Percentiles rank a stretch among this genome's conserved stretches.
Evolutionary conservation across 2,888 invertebrate species (phyloP).

Genomic region (Pammene fasciana): DNA sequence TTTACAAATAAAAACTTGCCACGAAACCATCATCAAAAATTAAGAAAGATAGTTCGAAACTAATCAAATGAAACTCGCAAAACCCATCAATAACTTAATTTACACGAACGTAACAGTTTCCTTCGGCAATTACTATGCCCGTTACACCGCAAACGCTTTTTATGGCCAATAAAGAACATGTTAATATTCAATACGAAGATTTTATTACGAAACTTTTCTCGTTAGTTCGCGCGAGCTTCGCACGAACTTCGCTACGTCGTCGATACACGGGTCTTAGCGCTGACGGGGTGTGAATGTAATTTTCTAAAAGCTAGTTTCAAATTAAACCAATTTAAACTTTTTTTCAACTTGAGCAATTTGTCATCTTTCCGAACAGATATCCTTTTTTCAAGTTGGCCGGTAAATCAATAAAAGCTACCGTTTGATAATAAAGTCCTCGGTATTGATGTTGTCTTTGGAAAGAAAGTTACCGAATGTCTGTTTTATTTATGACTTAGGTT

Average conservation of each 20-base stretch:
- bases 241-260: slow-evolving; percentile 46
- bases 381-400: neutral
- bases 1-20: slow-evolving; percentile 9
- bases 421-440: neutral
- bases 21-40: slow-evolving; percentile 27
- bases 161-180: slow-evolving; percentile 70
- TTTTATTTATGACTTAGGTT: slow-evolving; percentile 2
- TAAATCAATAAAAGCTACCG: slow-evolving; percentile 1
- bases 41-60: slow-evolving; percentile 48
- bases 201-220: slow-evolving; percentile 75
- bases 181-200: slow-evolving; percentile 77
- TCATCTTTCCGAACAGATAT: slow-evolving; percentile 15
- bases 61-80: slow-evolving; percentile 52
- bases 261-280: slow-evolving; percentile 53
- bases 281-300: slow-evolving; percentile 40
- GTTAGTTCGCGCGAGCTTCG: slow-evolving; percentile 61
- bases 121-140: slow-evolving; percentile 62
- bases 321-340: slow-evolving; percentile 41
- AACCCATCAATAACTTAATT: slow-evolving; percentile 53
- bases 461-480: neutral
- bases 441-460: neutral
- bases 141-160: slow-evolving; percentile 58
- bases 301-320: slow-evolving; percentile 36
- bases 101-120: slow-evolving; percentile 51
- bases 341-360: slow-evolving; percentile 21